Conservation (phyloP, 2,888 invertebrate species). For the Autographa gamma region DNA sequence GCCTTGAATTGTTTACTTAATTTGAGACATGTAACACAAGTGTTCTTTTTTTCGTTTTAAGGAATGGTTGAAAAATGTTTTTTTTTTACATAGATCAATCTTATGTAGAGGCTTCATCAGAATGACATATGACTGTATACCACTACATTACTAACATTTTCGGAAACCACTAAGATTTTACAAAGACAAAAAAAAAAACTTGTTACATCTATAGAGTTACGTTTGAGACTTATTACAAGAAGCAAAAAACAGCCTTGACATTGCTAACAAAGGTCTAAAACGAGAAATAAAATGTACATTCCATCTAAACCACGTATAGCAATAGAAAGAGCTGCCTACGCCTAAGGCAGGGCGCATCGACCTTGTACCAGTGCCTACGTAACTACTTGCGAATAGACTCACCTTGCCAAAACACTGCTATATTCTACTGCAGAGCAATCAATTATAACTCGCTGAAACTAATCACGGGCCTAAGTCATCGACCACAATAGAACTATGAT, state of each 20-base stretch:
- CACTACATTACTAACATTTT: too few species aligned
- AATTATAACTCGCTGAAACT: conserved; percentile 31
- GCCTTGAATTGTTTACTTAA: conserved; percentile 15
- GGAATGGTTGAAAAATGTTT: too few species aligned
- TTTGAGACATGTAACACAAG: too few species aligned
- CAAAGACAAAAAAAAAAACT: too few species aligned
- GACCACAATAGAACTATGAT: background rate
- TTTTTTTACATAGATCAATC: too few species aligned
- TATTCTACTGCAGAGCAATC: conserved; percentile 46
- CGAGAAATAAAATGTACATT: conserved; percentile 42
- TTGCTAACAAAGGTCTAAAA: conserved; percentile 39
- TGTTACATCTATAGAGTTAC: too few species aligned
- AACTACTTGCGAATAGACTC: conserved; percentile 62
- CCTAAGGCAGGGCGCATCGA: conserved; percentile 56
- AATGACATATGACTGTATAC: too few species aligned
- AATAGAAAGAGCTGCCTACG: conserved; percentile 60
- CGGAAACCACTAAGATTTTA: too few species aligned
- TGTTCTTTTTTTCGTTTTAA: too few species aligned
- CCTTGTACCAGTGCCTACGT: conserved; percentile 64
- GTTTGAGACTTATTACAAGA: too few species aligned
- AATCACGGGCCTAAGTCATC: conserved; percentile 3
- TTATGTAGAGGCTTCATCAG: too few species aligned
- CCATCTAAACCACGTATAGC: conserved; percentile 57
- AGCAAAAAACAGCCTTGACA: conserved; percentile 32
- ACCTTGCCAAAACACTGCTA: conserved; percentile 68